Evolutionary conservation across 2,888 invertebrate genomes (phyloP), one percentile per base, ranked within the genome.

Genomic region (Yponomeuta evonymella): DNA sequence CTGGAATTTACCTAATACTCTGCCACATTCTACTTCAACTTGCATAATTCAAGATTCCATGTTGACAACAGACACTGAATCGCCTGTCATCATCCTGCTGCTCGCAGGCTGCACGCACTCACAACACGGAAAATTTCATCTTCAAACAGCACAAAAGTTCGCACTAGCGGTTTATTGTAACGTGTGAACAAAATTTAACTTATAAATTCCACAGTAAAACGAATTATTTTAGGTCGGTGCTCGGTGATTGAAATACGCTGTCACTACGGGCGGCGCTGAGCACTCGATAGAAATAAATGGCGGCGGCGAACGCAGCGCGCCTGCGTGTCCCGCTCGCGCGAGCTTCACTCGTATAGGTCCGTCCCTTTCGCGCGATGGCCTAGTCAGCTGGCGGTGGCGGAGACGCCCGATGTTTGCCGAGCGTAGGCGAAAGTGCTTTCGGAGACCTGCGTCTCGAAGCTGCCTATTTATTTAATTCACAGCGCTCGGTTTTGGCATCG

Each of bases 301-400:
- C 91, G 87, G 89, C 79, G 74, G 71, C 79, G 77, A 72, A 84
- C 81, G 83, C 78, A 87, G 88, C 88, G 89, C 87, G 86, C 79
- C 72, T 78, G 79, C 83, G 81, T 75, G 75, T 78, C 79, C 72
- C 74, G 74, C 76, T 76, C 79, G 73, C 79, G 73, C 81, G 75
- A 72, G 73, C 51, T 73, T 70, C 72, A 48, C 48, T 36, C 69
- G 72, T 73, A 75, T 76, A 76, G 75, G 71, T 71, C 75, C 71
- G 74, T 86, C 87, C 82, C 87, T 76, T 80, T 90, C 83, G 74
- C 79, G 71, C 86, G 68, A 79, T 80, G 79, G 77, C 78, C 78
- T 83, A 83, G 90, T 92, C 93, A 93, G 93, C 93, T 93, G 92
- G 89, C 83, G 86, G 83, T 84, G 79, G 82, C 91, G 90, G 84